Evolutionary conservation across 2,113 vertebrate species (phyloP), one percentile per base, ranked within the genome.

Genomic region (Periophthalmus modestus): DNA sequence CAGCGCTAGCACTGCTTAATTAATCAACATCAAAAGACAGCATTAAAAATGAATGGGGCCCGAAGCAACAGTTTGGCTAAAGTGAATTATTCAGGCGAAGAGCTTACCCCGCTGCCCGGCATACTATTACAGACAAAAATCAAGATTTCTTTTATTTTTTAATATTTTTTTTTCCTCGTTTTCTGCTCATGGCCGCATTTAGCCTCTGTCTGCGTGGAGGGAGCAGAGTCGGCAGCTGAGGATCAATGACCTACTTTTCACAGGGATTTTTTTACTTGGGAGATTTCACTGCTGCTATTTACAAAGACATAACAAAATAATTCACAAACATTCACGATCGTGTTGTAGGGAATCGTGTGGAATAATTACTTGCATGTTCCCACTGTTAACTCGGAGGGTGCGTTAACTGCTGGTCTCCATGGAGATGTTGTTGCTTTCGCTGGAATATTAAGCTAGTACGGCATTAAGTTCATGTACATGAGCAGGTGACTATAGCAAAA

Each of bases 1-100:
- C 92, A 82, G 82, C 72, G 85, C 87, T 85, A 87, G 91, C 92
- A 87, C 86, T 90, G 89, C 90, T 91, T 94, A 92, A 94, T 94
- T 93, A 93, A 91, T 93, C 87, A 91, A 92, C 92, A 92, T 94
- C 93, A 94, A 93, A 94, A 90, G 90, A 86, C 88, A 67, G 82
- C 91, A 93, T 93, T 93, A 93, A 94, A 93, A 90, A 94, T 92
- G 91, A 87, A 93, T 91, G 74, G 78, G 80, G 91, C 91, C 89
- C 82, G 85, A 47, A 93, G 92, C 92, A 93, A 91, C 91, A 92
- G 90, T 94, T 92, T 91, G 91, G 91, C 88, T 88, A 91, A 89
- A 88, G 89, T 90, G 91, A 93, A 94, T 94, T 85, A 93, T 93
- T 94, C 84, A 94, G 87, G 78, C 87, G 48, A 69, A 85, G 83